Conservation (phyloP, 2,113 vertebrate genomes). For the Heterocephalus glaber region DNA sequence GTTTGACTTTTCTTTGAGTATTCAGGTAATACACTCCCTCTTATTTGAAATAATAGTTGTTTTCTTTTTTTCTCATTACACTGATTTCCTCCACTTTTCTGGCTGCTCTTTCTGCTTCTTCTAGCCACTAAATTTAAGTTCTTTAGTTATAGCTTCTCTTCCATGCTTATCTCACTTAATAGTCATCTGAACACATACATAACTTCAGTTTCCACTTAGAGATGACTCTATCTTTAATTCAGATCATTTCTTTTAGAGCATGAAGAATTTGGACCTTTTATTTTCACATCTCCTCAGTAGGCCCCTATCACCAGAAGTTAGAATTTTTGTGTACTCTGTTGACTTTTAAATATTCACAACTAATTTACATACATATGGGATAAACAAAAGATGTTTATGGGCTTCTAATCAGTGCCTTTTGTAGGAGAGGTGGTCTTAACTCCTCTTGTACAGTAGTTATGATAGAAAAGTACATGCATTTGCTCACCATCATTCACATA, state of each 20-base stretch:
- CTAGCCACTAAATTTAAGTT: constrained; percentile 1
- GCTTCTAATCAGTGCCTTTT: background rate
- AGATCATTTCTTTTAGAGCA: constrained; percentile 7
- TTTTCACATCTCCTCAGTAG: background rate
- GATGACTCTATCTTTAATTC: constrained; percentile 35
- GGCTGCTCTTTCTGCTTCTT: background rate
- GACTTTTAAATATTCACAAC: constrained; percentile 26
- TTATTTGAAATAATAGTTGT: constrained; percentile 32
- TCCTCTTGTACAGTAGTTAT: background rate
- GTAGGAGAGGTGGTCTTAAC: constrained; percentile 3
- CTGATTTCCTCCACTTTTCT: background rate
- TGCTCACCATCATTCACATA: background rate
- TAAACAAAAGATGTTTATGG: constrained; percentile 14
- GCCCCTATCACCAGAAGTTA: background rate
- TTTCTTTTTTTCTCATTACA: background rate
- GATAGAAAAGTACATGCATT: background rate
- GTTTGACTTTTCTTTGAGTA: constrained; percentile 1
- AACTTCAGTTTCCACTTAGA: background rate
- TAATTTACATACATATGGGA: background rate
- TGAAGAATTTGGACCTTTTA: constrained; percentile 10
- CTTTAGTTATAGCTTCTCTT: background rate
- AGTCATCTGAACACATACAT: background rate
- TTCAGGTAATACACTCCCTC: background rate
- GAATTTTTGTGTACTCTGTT: constrained; percentile 39
- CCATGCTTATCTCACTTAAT: background rate